phyloP scores from a whole-genome alignment of 2,888 invertebrate species.

The Imbricaverruca yamaguchii region DNA sequence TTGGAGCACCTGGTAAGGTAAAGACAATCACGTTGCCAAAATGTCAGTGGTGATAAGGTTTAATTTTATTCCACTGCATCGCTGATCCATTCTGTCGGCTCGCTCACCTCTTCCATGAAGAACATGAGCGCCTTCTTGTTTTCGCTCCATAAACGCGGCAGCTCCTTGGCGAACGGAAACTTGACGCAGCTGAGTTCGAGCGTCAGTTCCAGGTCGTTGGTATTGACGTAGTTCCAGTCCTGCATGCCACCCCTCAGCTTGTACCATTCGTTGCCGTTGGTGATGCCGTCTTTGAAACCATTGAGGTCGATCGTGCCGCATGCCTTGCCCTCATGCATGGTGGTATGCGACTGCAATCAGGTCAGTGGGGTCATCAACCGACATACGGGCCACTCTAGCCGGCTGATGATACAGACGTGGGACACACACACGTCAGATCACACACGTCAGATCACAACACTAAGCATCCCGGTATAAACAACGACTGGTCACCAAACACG shows the following conservation, averaged over 20 bases:
- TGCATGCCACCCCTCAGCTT: conserved; percentile 77
- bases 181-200: conserved; percentile 91
- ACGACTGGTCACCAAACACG: no score
- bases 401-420: background rate
- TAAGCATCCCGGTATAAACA: no score
- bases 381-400: no score
- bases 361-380: no score
- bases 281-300: conserved; percentile 59
- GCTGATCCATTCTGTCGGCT: no score
- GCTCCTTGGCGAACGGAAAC: conserved; percentile 64
- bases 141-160: conserved; percentile 76
- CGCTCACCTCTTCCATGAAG: conserved; percentile 31
- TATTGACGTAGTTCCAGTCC: conserved; percentile 80
- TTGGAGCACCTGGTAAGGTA: no score
- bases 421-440: background rate
- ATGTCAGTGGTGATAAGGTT: no score
- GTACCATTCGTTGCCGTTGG: conserved; percentile 77
- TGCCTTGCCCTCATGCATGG: conserved; percentile 74
- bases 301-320: conserved; percentile 44
- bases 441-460: background rate
- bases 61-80: no score
- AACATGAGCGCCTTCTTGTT: conserved; percentile 49
- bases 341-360: conserved; percentile 63
- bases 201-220: conserved; percentile 90
- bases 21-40: no score